Evolutionary conservation across 2,797 vertebrate genomes (phyloP), one percentile per base, ranked within the genome.

Genomic region (Enteromius paludinosus): DNA sequence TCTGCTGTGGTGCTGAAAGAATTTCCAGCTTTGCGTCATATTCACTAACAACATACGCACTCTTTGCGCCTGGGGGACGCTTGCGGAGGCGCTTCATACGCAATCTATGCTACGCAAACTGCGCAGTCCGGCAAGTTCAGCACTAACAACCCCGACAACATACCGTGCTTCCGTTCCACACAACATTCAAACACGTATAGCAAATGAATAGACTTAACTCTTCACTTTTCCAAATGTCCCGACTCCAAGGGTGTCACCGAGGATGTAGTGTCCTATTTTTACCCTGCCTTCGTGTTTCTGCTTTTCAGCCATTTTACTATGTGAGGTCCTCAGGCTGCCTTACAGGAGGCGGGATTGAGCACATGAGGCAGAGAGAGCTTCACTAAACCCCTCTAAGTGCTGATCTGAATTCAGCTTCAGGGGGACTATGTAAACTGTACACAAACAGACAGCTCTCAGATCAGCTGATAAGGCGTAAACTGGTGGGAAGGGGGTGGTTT

Each of bases 181-280:
- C 78, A 54, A 33, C 17, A 43, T 62, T 64, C 10, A 15, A 30
- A 41, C 38, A 79, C 4, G 64, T 49, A 62, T 10, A 81, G 84
- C 72, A 87, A 83, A 86, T 70, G 73, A 83, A 85, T 78, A 66
- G 87, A 97, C 97, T 98, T 95, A 98, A 97, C 97, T 97, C 96
- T 99, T 99, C 85, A 99, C 98, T 98, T 99, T 99, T 88, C 97
- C 97, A 91, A 99, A 99, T 80, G 98, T 99, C 87, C 98, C 98
- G 89, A 99, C 97, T 91, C 98, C 98, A 79, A 99, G 96, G 75
- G 98, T 99, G 94, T 98, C 97, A 54, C 98, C 98, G 85, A 99
- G 95, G 89, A 97, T 94, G 91, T 99, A 99, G 91, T 98, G 96
- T 35, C 97, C 97, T 91, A 99, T 98, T 91, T 98, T 98, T 83